Evolutionary conservation across 2,888 invertebrate species (phyloP).

Genomic region (Encarsia formosa): DNA sequence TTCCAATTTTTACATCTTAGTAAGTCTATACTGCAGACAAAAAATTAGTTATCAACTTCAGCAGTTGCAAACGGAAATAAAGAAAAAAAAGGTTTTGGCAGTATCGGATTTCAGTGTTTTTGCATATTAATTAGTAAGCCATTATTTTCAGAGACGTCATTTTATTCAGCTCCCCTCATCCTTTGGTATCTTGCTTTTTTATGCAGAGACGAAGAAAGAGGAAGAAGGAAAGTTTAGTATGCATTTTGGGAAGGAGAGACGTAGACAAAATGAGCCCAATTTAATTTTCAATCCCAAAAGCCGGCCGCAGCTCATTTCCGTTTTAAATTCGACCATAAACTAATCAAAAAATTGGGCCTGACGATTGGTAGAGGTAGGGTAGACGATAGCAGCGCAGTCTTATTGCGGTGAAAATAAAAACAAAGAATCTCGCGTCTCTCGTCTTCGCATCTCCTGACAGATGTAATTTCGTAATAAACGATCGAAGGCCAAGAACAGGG

Average conservation of each 20-base stretch:
- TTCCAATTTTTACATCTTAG: too few relatives aligned
- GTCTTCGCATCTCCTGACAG: conserved; percentile 36
- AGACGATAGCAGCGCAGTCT: conserved; percentile 3
- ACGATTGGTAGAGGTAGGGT: conserved; percentile 1
- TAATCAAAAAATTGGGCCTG: conserved; percentile 24
- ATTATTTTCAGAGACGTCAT: conserved; percentile 16
- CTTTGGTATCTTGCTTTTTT: too few relatives aligned
- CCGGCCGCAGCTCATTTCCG: conserved; percentile 8
- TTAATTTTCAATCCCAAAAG: conserved; percentile 1
- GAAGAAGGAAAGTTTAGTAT: too few relatives aligned
- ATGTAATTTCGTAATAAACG: conserved; percentile 50
- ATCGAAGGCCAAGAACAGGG: too few relatives aligned
- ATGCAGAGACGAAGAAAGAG: too few relatives aligned
- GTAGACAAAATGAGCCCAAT: conserved; percentile 1
- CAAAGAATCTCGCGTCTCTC: not conserved
- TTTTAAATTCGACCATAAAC: conserved; percentile 22
- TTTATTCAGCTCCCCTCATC: too few relatives aligned
- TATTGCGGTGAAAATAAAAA: conserved; percentile 26
- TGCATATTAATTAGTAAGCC: conserved; percentile 20
- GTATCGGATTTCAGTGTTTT: too few relatives aligned
- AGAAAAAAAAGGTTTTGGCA: too few relatives aligned
- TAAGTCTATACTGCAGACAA: too few relatives aligned
- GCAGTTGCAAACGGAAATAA: too few relatives aligned
- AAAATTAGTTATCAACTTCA: too few relatives aligned
- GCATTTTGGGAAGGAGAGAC: too few relatives aligned